Percentiles rank a stretch among this genome's conserved stretches.
Conservation (phyloP, 2,797 vertebrate genomes). For the Sarcoramphus papa region DNA sequence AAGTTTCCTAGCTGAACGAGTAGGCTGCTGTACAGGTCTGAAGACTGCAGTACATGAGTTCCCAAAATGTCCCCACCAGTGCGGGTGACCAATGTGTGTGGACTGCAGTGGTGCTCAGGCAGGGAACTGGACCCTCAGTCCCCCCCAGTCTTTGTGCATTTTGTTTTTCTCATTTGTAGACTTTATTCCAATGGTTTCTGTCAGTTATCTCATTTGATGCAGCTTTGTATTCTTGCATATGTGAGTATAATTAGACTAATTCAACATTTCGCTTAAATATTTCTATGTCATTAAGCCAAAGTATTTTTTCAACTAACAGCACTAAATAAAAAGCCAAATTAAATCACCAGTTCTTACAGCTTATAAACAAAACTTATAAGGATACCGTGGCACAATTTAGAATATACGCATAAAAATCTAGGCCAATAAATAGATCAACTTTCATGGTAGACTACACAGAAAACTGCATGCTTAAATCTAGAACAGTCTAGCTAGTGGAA, state of each 20-base stretch:
- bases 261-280: background rate
- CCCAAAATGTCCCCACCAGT: background rate
- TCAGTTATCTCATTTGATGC: background rate
- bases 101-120: background rate
- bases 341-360: background rate
- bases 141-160: background rate
- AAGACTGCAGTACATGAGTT: background rate
- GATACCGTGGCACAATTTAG: background rate
- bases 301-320: background rate
- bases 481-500: slow-evolving; percentile 54
- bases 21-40: background rate
- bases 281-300: background rate
- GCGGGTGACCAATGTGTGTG: background rate
- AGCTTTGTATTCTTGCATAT: background rate
- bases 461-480: slow-evolving; percentile 18
- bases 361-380: background rate
- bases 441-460: slow-evolving; percentile 39
- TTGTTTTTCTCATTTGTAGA: background rate
- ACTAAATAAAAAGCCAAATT: background rate
- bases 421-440: slow-evolving; percentile 61
- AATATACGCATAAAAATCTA: slow-evolving; percentile 36
- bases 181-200: background rate
- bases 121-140: background rate
- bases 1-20: background rate
- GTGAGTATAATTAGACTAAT: background rate